phyloP scores from a whole-genome alignment of 2,797 vertebrate genomes.

The Amblyraja radiata region DNA sequence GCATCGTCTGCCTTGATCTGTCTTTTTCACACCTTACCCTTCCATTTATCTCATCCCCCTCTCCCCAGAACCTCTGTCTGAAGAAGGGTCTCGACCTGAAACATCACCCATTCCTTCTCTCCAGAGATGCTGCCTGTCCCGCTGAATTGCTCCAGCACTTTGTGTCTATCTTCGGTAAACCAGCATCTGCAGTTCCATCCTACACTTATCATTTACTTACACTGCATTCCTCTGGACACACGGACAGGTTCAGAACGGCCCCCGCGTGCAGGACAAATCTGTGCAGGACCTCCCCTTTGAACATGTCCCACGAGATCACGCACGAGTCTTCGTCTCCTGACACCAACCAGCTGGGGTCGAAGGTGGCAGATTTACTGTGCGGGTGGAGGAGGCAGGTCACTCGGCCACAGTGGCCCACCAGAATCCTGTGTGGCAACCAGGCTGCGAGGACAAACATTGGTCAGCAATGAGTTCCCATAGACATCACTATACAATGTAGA shows the following conservation, averaged over 20 bases:
- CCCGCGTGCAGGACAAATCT: slow-evolving; percentile 59
- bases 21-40: too few relatives aligned
- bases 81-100: too few relatives aligned
- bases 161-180: too few relatives aligned
- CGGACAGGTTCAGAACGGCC: slow-evolving; percentile 53
- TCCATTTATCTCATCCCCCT: too few relatives aligned
- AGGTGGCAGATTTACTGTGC: slow-evolving; percentile 53
- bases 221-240: slow-evolving; percentile 52
- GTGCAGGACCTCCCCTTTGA: slow-evolving; percentile 55
- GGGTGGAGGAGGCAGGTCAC: slow-evolving; percentile 63
- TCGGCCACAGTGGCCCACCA: slow-evolving; percentile 54
- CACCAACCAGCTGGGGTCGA: slow-evolving; percentile 63
- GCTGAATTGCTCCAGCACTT: too few relatives aligned
- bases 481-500: too few relatives aligned
- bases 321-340: slow-evolving; percentile 59
- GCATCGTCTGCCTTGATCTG: too few relatives aligned
- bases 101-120: too few relatives aligned
- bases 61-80: too few relatives aligned
- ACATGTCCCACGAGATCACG: slow-evolving; percentile 63
- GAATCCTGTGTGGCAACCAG: slow-evolving; percentile 48
- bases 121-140: too few relatives aligned
- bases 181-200: too few relatives aligned
- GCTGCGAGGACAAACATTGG: slow-evolving; percentile 45
- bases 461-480: neutral
- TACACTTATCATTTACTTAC: slow-evolving; percentile 49